These are phyloP conservation scores for Clarias platycephalus DNA, from an alignment of 2,797 vertebrate genomes.

Conservation along the genomic window DNA sequence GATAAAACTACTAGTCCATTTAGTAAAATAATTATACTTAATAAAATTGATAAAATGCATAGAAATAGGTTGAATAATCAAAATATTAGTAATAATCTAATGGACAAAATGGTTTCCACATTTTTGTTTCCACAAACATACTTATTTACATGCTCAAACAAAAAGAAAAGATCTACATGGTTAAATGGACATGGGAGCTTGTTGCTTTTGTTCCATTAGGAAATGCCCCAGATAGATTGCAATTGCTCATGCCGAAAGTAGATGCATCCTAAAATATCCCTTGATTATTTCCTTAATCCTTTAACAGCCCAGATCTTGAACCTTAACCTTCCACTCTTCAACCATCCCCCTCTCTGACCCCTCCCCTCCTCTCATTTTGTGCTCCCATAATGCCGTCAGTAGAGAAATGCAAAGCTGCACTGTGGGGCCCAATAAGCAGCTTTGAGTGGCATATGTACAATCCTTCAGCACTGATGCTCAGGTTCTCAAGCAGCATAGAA, in stretches of 20 bases:
- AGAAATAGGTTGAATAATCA: neutral
- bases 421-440: constrained; percentile 58
- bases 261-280: constrained; percentile 65
- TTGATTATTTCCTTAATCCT: constrained; percentile 71
- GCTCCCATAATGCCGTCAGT: constrained; percentile 56
- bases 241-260: constrained; percentile 64
- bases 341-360: constrained; percentile 50
- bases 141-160: neutral
- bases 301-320: constrained; percentile 67
- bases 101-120: neutral
- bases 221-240: constrained; percentile 60
- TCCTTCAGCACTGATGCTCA: constrained; percentile 41
- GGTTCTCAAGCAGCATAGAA: constrained; percentile 36
- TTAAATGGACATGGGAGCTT: constrained; percentile 3
- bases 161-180: neutral
- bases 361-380: constrained; percentile 52
- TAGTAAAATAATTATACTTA: neutral
- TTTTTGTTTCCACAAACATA: neutral
- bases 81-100: neutral
- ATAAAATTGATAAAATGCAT: neutral
- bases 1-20: neutral
- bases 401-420: constrained; percentile 58
- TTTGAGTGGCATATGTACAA: constrained; percentile 50
- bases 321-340: constrained; percentile 50
- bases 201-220: constrained; percentile 16